A percentile compares a stretch with the other conserved stretches of the same genome.
These are phyloP conservation scores for Acleris sparsana DNA, from an alignment of 2,888 invertebrate genomes.

Conservation along the genomic window DNA sequence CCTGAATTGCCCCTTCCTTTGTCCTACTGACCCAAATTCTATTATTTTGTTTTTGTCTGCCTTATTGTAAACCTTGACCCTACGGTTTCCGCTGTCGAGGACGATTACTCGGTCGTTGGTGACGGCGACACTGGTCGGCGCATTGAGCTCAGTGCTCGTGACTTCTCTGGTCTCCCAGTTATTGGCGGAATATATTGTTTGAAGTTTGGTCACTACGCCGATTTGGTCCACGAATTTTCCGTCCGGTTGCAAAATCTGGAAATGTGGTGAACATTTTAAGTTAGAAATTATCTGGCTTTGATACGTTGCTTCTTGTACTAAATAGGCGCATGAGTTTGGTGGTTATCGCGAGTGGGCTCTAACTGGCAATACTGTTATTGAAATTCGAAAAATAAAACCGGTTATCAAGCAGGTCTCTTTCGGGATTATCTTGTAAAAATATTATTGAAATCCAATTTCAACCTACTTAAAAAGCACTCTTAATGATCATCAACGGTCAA, in stretches of 20 bases:
- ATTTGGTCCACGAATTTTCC: constrained; percentile 85
- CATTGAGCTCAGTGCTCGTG: constrained; percentile 84
- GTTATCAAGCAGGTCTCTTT: no score
- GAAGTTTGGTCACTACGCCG: constrained; percentile 76
- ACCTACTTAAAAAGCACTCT: no score
- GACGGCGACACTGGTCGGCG: constrained; percentile 88
- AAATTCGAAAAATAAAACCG: no score
- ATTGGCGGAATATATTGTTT: constrained; percentile 54
- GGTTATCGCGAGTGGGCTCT: no score
- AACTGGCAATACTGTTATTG: no score
- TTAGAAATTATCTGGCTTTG: no score
- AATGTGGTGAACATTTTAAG: constrained; percentile 2
- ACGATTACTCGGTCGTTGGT: constrained; percentile 80
- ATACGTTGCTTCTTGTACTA: no score
- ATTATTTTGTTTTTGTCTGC: constrained; percentile 79
- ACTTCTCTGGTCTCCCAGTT: constrained; percentile 66
- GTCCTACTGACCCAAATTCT: constrained; percentile 87
- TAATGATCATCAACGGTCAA: no score
- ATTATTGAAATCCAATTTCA: no score
- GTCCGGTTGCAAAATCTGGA: constrained; percentile 78
- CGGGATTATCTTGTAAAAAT: no score
- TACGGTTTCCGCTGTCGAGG: constrained; percentile 88
- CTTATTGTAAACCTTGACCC: constrained; percentile 85
- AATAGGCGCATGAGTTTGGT: no score
- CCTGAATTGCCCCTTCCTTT: constrained; percentile 87